These are phyloP conservation scores for Vesta saturnalis DNA, from an alignment of 2,888 invertebrate species.

Conservation along the genomic window DNA sequence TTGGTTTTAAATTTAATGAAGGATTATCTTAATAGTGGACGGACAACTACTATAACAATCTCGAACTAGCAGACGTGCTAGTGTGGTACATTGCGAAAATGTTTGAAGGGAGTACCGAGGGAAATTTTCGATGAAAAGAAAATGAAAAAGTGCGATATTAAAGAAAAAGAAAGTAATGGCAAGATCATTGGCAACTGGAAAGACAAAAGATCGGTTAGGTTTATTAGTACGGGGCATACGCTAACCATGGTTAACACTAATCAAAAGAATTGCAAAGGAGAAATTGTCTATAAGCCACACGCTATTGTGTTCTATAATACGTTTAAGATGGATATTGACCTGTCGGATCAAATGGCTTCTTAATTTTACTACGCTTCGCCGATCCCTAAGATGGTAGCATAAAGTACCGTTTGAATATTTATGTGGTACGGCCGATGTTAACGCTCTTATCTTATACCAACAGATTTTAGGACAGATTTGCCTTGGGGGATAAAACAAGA, in stretches of 20 bases:
- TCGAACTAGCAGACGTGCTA: no score
- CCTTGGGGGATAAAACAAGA: no score
- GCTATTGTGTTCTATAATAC: neutral
- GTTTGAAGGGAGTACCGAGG: slow-evolving; percentile 6
- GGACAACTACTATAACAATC: no score
- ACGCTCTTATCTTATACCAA: neutral
- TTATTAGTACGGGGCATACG: no score
- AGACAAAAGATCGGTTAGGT: no score
- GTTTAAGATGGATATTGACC: neutral
- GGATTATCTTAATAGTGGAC: no score
- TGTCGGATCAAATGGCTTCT: neutral
- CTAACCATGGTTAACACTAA: no score
- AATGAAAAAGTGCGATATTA: no score
- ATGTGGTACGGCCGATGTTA: neutral
- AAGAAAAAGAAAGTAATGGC: neutral
- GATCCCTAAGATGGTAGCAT: neutral
- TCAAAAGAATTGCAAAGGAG: neutral
- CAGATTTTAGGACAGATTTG: no score
- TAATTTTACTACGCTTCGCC: no score
- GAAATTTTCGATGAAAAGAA: slow-evolving; percentile 21
- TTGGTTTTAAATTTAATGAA: no score
- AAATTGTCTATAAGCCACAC: neutral
- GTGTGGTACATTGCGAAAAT: slow-evolving; percentile 14
- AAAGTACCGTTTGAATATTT: neutral
- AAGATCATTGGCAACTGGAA: neutral